Evolutionary conservation across 1,140 invertebrate genomes (phyloP).

Genomic region (Propsilocerus akamusi): DNA sequence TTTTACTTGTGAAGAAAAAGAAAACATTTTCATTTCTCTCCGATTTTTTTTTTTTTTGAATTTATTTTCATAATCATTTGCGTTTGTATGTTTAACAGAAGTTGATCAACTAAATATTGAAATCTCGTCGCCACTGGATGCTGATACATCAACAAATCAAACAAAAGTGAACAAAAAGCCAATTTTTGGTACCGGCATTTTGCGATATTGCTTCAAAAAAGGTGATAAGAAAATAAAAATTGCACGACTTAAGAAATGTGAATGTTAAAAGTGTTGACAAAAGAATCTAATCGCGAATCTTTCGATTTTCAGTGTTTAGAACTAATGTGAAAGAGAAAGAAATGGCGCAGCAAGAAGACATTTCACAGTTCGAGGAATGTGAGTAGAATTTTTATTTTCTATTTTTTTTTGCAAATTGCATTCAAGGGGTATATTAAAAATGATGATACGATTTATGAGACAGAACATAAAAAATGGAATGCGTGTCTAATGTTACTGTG

Average conservation of each 20-base stretch:
- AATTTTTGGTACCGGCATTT: neutral
- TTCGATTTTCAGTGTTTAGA: neutral
- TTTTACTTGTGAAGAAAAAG: neutral
- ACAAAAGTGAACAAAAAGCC: too few relatives aligned
- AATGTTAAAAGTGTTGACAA: neutral
- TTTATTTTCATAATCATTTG: too few relatives aligned
- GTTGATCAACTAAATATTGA: constrained; percentile 1
- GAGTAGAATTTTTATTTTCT: too few relatives aligned
- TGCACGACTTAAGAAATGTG: neutral
- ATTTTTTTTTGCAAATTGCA: too few relatives aligned
- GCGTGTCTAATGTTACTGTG: too few relatives aligned
- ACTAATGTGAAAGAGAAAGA: neutral
- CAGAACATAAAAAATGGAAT: too few relatives aligned
- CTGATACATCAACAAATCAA: neutral
- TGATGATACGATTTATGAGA: too few relatives aligned
- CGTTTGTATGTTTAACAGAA: too few relatives aligned
- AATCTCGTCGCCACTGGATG: neutral
- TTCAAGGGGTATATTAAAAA: too few relatives aligned
- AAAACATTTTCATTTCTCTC: neutral
- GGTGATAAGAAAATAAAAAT: neutral
- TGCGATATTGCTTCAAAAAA: neutral
- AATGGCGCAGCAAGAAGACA: neutral
- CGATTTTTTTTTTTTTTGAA: neutral
- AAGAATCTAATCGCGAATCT: neutral
- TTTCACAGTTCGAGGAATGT: neutral